A percentile compares a stretch with the other conserved stretches of the same genome.
Evolutionary conservation across 2,888 invertebrate species (phyloP).

Genomic region (Melanophora roralis): DNA sequence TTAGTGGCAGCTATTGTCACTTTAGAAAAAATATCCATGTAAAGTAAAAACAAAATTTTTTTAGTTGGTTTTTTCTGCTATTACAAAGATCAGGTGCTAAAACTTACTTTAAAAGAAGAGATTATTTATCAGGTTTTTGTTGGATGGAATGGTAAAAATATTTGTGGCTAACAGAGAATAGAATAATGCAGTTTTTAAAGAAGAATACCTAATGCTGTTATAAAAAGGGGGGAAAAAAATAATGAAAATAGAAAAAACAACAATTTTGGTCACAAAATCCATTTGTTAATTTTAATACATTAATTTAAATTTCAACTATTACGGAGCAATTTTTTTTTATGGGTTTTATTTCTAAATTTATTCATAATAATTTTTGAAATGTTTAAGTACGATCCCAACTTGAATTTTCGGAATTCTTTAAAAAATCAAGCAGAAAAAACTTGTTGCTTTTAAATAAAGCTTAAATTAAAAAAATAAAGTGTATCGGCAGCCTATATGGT

Average conservation of each 20-base stretch:
- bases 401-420: too few relatives aligned
- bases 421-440: too few relatives aligned
- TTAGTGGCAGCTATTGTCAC: conserved; percentile 46
- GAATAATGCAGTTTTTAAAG: conserved; percentile 17
- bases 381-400: too few relatives aligned
- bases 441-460: too few relatives aligned
- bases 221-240: not conserved
- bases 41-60: conserved; percentile 4
- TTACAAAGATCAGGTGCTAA: not conserved
- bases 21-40: conserved; percentile 16
- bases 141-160: not conserved
- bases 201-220: not conserved
- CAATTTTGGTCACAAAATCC: too few relatives aligned
- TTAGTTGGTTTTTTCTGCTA: not conserved
- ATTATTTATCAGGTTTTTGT: not conserved
- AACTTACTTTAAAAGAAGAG: not conserved
- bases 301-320: too few relatives aligned
- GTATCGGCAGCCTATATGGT: too few relatives aligned
- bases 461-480: too few relatives aligned
- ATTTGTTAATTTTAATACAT: too few relatives aligned
- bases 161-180: conserved; percentile 38
- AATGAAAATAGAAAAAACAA: not conserved
- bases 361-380: too few relatives aligned
- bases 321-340: too few relatives aligned
- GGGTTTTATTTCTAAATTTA: too few relatives aligned